A percentile compares a stretch with the other conserved stretches of the same genome.
Conservation (phyloP, 2,113 vertebrate species). For the Electrona antarctica region DNA sequence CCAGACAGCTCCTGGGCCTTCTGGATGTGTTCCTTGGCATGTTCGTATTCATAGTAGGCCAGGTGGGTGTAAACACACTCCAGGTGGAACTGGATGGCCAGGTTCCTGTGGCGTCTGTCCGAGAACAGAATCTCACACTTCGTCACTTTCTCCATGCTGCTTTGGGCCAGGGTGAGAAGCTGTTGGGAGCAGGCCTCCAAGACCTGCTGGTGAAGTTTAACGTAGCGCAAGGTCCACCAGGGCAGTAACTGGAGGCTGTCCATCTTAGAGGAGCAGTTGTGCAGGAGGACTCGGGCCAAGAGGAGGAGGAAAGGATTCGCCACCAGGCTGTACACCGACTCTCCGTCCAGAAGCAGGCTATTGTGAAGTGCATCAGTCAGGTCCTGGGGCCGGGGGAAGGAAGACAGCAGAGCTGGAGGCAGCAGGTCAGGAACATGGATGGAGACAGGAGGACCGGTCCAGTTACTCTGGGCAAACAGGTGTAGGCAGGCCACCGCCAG, state of each 20-base stretch:
- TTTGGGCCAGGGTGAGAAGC: conserved; percentile 80
- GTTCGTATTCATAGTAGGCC: conserved; percentile 91
- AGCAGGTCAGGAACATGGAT: conserved; percentile 83
- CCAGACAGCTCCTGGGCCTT: conserved; percentile 83
- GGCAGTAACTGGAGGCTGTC: conserved; percentile 85
- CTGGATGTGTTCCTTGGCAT: conserved; percentile 85
- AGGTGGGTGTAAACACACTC: conserved; percentile 88
- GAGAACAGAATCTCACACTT: conserved; percentile 75
- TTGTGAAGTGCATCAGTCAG: conserved; percentile 74
- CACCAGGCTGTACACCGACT: conserved; percentile 90
- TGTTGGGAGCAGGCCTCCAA: conserved; percentile 89
- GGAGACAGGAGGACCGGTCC: conserved; percentile 89
- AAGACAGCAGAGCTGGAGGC: conserved; percentile 78
- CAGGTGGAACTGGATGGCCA: conserved; percentile 90
- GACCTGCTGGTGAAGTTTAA: conserved; percentile 90
- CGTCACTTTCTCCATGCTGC: conserved; percentile 84
- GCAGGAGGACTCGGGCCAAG: conserved; percentile 85
- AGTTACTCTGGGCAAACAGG: conserved; percentile 93
- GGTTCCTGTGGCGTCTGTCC: conserved; percentile 66
- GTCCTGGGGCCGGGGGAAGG: conserved; percentile 68
- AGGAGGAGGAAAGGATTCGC: conserved; percentile 86
- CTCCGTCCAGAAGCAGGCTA: conserved; percentile 88
- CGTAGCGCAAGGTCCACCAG: conserved; percentile 92
- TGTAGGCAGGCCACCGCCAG: conserved; percentile 90
- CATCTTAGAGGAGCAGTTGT: conserved; percentile 81